phyloP scores from a whole-genome alignment of 2,113 vertebrate species.

The Triplophysa dalaica region DNA sequence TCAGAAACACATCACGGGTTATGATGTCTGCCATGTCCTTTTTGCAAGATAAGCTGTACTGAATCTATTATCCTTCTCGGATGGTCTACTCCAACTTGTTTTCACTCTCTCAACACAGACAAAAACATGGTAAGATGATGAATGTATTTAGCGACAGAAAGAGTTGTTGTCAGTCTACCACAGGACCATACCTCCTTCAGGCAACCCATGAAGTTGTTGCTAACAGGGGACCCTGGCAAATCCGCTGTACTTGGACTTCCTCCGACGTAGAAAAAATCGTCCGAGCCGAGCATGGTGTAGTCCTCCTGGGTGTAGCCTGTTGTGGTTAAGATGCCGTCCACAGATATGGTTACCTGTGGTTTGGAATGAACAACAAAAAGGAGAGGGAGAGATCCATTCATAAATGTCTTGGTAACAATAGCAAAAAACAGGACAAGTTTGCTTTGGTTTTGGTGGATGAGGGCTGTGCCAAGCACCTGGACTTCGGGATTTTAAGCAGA shows the following conservation, averaged over 20 bases:
- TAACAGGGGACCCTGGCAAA: slow-evolving; percentile 95
- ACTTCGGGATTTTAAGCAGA: slow-evolving; percentile 51
- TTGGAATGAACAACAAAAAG: slow-evolving; percentile 60
- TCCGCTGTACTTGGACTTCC: slow-evolving; percentile 97
- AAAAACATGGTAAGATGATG: slow-evolving; percentile 23
- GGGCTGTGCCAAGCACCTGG: slow-evolving; percentile 21
- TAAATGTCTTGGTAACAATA: slow-evolving; percentile 24
- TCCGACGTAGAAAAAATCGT: slow-evolving; percentile 98
- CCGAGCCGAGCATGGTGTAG: slow-evolving; percentile 97
- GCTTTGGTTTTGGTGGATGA: slow-evolving; percentile 3
- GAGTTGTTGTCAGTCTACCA: background rate
- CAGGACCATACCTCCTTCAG: slow-evolving; percentile 87
- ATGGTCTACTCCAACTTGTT: slow-evolving; percentile 38
- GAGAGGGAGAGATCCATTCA: slow-evolving; percentile 69
- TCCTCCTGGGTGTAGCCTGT: slow-evolving; percentile 98
- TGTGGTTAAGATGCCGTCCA: slow-evolving; percentile 97
- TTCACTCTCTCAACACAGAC: slow-evolving; percentile 22
- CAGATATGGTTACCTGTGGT: slow-evolving; percentile 94
- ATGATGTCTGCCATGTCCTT: slow-evolving; percentile 43
- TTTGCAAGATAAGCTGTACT: slow-evolving; percentile 52
- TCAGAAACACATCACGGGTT: slow-evolving; percentile 38
- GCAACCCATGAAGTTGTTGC: slow-evolving; percentile 99
- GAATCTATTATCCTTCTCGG: slow-evolving; percentile 50
- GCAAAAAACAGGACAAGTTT: slow-evolving; percentile 9
- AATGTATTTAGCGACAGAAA: slow-evolving; percentile 5